A percentile compares a stretch with the other conserved stretches of the same genome.
Evolutionary conservation across 2,113 vertebrate genomes (phyloP).

Genomic region (Lamprologus ornatipinnis): DNA sequence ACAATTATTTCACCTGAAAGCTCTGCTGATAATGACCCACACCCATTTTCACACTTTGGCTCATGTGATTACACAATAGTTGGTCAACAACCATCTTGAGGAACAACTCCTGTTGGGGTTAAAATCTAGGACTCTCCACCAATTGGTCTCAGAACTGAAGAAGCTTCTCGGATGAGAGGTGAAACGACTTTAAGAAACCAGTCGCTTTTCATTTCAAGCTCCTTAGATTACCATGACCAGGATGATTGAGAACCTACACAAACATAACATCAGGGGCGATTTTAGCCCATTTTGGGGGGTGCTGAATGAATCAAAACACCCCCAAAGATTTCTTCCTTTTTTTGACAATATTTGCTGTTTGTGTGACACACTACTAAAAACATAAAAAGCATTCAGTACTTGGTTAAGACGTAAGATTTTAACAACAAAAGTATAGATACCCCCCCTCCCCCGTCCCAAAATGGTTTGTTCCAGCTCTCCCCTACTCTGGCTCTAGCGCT

Average conservation of each 20-base stretch:
- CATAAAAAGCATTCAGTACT: no score
- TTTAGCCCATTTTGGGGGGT: no score
- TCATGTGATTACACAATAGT: neutral
- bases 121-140: neutral
- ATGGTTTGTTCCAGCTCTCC: no score
- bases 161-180: neutral
- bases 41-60: neutral
- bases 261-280: neutral
- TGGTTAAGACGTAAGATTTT: no score
- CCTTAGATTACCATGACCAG: neutral
- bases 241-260: neutral
- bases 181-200: neutral
- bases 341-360: no score
- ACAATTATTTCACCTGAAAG: neutral
- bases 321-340: no score
- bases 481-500: no score
- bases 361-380: no score
- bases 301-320: no score
- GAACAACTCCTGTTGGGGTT: neutral
- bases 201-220: neutral
- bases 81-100: neutral
- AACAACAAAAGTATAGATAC: no score
- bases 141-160: neutral
- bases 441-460: no score
- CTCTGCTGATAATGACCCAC: neutral